Conservation (phyloP, 2,888 invertebrate species). For the Rambutsinella grinnellia region DNA sequence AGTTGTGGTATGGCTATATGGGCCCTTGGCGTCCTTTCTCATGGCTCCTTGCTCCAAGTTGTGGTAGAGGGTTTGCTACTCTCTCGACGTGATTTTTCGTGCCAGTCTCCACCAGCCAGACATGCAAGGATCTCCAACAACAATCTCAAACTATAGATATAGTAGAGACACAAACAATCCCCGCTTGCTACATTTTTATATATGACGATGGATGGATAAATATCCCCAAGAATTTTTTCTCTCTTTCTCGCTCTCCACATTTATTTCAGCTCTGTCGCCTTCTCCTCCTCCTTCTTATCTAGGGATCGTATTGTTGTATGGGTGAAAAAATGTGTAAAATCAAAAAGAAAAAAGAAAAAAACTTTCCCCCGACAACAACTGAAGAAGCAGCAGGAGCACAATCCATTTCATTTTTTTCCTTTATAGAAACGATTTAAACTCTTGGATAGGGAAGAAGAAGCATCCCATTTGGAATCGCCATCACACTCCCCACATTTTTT, state of each 20-base stretch:
- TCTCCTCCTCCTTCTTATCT: slow-evolving; percentile 11
- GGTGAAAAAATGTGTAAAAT: no score
- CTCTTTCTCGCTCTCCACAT: neutral
- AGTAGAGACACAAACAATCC: neutral
- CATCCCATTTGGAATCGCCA: no score
- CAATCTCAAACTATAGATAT: no score
- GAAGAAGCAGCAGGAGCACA: no score
- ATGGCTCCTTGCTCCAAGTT: slow-evolving; percentile 2
- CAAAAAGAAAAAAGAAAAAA: no score
- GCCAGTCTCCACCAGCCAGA: slow-evolving; percentile 44
- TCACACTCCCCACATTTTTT: no score
- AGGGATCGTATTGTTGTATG: no score
- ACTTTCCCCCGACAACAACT: no score
- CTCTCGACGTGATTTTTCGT: slow-evolving; percentile 49
- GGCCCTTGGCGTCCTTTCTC: slow-evolving; percentile 33
- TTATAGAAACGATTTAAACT: no score
- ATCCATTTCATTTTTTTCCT: no score
- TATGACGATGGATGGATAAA: slow-evolving; percentile 27
- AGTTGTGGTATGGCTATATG: slow-evolving; percentile 36
- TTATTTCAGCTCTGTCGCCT: slow-evolving; percentile 44
- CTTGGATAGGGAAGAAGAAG: no score
- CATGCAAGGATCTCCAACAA: neutral
- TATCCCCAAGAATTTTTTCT: slow-evolving; percentile 28
- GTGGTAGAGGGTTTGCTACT: slow-evolving; percentile 15
- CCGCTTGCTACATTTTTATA: no score